Evolutionary conservation across 2,113 vertebrate genomes (phyloP), one percentile per base, ranked within the genome.

Genomic region (Noctilio leporinus): DNA sequence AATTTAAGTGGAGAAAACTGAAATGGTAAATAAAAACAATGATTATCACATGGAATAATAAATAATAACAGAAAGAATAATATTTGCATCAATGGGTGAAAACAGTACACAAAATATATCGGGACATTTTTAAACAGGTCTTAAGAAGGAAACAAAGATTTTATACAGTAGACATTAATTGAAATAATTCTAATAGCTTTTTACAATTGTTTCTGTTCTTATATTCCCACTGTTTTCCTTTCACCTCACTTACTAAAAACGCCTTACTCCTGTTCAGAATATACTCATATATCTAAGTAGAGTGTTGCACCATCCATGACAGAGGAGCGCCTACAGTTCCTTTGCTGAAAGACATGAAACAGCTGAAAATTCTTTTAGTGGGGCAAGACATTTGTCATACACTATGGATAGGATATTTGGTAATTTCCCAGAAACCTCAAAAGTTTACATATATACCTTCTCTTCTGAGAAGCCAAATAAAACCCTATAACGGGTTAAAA

Each of bases 311-410:
- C 86, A 92, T 59, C 91, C 62, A 88, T 1, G 1, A 95, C 6
- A 94, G 97, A 96, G 87, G 82, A 94, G 75, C 91, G 82, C 89
- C 96, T 94, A 96, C 76, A 81, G 93, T 53, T 81, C 43, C 55
- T 85, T 57, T 95, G 96, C 82, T 97, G 95, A 98, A 97, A 98
- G 95, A 40, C 67, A 64, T 33, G 62, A 91, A 97, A 96, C 16
- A 43, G 91, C 78, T 97, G 96, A 96, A 93, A 90, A 84, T 81
- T 93, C 95, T 93, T 85, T 87, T 28, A 40, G 77, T 65, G 62
- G n/a, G 76, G 95, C 82, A 95, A 96, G 95, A 97, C 67, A 91
- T 86, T 76, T 89, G 97, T 94, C 93, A 93, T n/a, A 78, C 59
- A 88, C 84, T 77, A 96, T 35, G 55, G 59, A 65, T 1, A 40